Evolutionary conservation across 2,797 vertebrate genomes (phyloP).

Genomic region (Microchirus variegatus): DNA sequence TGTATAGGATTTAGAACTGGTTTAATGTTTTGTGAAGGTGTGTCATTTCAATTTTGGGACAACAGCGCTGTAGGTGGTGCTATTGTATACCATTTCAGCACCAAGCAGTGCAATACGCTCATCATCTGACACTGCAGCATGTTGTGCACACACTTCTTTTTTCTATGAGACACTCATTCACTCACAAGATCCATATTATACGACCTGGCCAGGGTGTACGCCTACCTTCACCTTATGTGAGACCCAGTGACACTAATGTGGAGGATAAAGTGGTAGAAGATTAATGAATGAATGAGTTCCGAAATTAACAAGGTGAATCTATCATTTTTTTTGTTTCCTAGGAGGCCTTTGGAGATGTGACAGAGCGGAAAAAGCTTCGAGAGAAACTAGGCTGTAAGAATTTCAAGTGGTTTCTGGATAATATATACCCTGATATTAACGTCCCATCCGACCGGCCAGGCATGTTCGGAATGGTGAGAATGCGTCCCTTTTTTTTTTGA

Average conservation of each 20-base stretch:
- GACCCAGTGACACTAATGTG: too few species aligned
- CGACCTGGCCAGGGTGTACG: neutral
- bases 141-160: neutral
- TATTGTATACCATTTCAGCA: slow-evolving; percentile 34
- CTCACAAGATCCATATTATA: too few species aligned
- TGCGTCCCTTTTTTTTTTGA: neutral
- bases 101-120: neutral
- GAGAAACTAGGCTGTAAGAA: slow-evolving; percentile 88
- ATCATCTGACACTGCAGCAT: slow-evolving; percentile 9
- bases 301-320: neutral
- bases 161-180: neutral
- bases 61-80: slow-evolving; percentile 40
- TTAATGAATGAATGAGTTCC: neutral
- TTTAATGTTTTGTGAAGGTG: neutral
- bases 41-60: neutral
- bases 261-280: neutral
- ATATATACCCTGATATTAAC: slow-evolving; percentile 90
- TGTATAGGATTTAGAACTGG: too few species aligned
- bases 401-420: slow-evolving; percentile 95
- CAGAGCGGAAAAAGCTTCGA: slow-evolving; percentile 85
- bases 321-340: slow-evolving; percentile 57
- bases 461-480: slow-evolving; percentile 93
- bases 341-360: slow-evolving; percentile 96
- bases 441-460: slow-evolving; percentile 91
- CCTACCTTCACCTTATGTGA: too few species aligned